Evolutionary conservation across 2,888 invertebrate genomes (phyloP), one percentile per base, ranked within the genome.

Genomic region (Parnassius mnemosyne): DNA sequence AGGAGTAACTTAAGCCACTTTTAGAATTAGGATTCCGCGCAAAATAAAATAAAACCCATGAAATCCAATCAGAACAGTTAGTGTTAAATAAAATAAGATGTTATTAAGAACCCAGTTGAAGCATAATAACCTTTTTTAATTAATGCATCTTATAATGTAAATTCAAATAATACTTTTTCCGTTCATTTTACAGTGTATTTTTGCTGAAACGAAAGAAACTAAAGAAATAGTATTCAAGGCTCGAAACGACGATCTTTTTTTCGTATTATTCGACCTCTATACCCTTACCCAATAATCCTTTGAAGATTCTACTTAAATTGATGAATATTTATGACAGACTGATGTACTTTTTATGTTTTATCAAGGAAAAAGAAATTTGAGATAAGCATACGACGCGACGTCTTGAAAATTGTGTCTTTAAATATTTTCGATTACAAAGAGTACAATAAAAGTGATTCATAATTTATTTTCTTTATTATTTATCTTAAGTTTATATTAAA

Each of bases 291-390:
- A 61, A 61, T 56, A 61, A 61, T 61, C 61, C 52, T 61, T 57
- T 56, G 52, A 61, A 52, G 61, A 52, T 56, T 61, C 56, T 44
- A 52, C 56, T 56, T 52, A 56, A 34, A 61, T 56, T 57, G 52
- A 61, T 61, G 61, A 61, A 61, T 61, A 61, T 61, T 61, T 61
- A 61, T 56, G 61, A 61, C n/a, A 3, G 61, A 34, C 46, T 61
- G 52, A 47, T 34, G 56, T 61, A 55, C 52, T 47, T 56, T 51
- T 61, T 52, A 61, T 52, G 61, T 61, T 61, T 34, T 25, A 55
- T 42, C 10, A 55, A 57, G 52, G 41, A 20, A 56, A 20, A 50
- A 50, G 54, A 44, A 54, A 60, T 50, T 42, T 54, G 16, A 34
- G 5, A 34, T 34, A 34, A 34, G 34, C 34, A 34, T 34, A 34